phyloP scores from a whole-genome alignment of 2,888 invertebrate genomes.

The Prosopocoilus inquinatus region DNA sequence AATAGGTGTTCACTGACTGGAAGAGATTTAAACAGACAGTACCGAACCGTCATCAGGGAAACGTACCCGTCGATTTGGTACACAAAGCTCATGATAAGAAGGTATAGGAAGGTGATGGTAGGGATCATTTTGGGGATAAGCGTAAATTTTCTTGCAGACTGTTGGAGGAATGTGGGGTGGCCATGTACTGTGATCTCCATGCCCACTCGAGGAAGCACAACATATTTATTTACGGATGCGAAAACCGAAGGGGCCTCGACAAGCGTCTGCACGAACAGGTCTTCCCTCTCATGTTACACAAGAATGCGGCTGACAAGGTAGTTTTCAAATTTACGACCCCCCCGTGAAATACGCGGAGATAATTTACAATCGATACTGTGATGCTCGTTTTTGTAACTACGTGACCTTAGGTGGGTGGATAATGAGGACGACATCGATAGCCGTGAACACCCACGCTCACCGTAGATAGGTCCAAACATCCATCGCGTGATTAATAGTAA shows the following conservation, averaged over 20 bases:
- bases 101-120: slow-evolving; percentile 52
- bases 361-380: too few species aligned
- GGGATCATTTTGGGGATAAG: not conserved
- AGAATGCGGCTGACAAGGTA: slow-evolving; percentile 87
- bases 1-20: slow-evolving; percentile 88
- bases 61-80: slow-evolving; percentile 95
- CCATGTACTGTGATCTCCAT: slow-evolving; percentile 90
- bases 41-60: slow-evolving; percentile 86
- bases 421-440: too few species aligned
- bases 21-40: slow-evolving; percentile 92
- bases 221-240: slow-evolving; percentile 95
- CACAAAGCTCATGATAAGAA: slow-evolving; percentile 84
- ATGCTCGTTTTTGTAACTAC: too few species aligned
- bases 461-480: too few species aligned
- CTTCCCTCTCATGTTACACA: slow-evolving; percentile 91
- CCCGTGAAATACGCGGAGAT: too few species aligned
- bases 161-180: slow-evolving; percentile 86
- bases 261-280: slow-evolving; percentile 86
- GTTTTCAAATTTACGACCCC: not conserved
- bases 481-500: too few species aligned
- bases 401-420: too few species aligned
- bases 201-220: slow-evolving; percentile 95
- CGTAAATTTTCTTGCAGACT: slow-evolving; percentile 55
- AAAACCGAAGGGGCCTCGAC: slow-evolving; percentile 75
- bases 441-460: too few species aligned